Conservation (phyloP, 2,888 invertebrate species). For the Ophion obscuratus region DNA sequence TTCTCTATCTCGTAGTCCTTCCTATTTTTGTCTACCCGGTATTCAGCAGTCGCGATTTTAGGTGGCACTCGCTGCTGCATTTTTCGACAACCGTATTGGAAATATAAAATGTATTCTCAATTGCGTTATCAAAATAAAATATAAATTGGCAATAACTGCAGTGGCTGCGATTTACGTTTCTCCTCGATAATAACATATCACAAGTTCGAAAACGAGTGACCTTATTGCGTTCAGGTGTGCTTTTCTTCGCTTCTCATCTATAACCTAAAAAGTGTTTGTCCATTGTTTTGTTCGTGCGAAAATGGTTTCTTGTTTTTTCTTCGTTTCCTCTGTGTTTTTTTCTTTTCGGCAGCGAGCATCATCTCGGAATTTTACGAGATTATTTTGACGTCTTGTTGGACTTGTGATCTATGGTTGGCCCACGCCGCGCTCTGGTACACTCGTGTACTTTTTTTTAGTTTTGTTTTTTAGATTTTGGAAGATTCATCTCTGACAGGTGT, state of each 20-base stretch:
- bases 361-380: background rate
- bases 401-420: conserved; percentile 44
- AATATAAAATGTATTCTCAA: conserved; percentile 75
- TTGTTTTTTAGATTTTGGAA: conserved; percentile 15
- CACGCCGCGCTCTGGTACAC: conserved; percentile 18
- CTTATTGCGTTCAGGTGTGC: background rate
- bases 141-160: conserved; percentile 80
- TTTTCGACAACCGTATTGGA: conserved; percentile 69
- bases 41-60: conserved; percentile 60
- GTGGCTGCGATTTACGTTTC: conserved; percentile 70
- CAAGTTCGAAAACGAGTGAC: conserved; percentile 61
- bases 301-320: background rate
- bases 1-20: conserved; percentile 26
- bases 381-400: conserved; percentile 17
- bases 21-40: conserved; percentile 29
- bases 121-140: conserved; percentile 81
- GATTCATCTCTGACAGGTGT: conserved; percentile 80
- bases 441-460: conserved; percentile 40
- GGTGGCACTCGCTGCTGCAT: conserved; percentile 44
- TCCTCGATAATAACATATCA: conserved; percentile 56
- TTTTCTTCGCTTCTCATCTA: background rate
- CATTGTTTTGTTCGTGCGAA: background rate
- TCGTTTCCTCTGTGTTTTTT: background rate
- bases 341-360: background rate
- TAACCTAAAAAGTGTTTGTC: background rate